Evolutionary conservation across 2,113 vertebrate genomes (phyloP).

Genomic region (Furnarius figulus): DNA sequence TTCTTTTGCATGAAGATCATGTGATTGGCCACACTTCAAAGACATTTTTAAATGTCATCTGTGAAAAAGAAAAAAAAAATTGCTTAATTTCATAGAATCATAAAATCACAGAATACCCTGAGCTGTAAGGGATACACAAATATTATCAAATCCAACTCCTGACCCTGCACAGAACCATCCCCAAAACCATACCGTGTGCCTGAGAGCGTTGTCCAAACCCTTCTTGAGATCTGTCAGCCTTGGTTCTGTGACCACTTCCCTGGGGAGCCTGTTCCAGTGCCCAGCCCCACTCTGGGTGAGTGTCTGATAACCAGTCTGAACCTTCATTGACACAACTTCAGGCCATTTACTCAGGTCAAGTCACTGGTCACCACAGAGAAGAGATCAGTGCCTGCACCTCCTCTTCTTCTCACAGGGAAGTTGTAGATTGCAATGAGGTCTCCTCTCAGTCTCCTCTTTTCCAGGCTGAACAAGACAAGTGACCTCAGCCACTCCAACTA

Average conservation of each 20-base stretch:
- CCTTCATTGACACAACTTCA: too few species aligned
- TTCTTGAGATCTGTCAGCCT: background rate
- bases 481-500: background rate
- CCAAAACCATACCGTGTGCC: background rate
- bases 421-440: background rate
- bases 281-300: too few species aligned
- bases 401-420: background rate
- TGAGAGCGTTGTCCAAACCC: background rate
- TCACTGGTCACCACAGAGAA: too few species aligned
- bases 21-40: background rate
- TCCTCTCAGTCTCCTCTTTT: background rate
- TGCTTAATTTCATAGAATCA: background rate
- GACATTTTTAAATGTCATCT: background rate
- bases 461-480: background rate
- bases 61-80: background rate
- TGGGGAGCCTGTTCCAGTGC: too few species aligned
- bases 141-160: background rate
- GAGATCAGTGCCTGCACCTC: too few species aligned
- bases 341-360: too few species aligned
- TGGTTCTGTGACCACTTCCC: background rate
- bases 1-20: background rate
- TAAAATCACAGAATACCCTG: background rate
- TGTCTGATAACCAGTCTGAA: too few species aligned
- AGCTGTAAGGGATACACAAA: background rate
- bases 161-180: background rate